Evolutionary conservation across 1,140 invertebrate genomes (phyloP), one percentile per base, ranked within the genome.

Genomic region (Lanistes nyassanus): DNA sequence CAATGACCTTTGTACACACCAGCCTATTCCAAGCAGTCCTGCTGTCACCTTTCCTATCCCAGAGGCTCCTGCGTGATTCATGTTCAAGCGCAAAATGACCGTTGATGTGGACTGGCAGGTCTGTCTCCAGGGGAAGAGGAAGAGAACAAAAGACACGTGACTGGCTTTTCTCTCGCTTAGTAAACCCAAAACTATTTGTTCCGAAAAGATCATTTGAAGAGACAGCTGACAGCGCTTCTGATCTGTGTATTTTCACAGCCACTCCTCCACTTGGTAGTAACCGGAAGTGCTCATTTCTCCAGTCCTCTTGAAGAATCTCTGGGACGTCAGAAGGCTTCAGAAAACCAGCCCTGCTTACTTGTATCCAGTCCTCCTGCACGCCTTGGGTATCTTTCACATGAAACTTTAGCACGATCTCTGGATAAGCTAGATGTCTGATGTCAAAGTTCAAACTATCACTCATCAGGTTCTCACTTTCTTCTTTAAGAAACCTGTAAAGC

Each of bases 21-120:
- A 68, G n/a, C 13, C 74, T 64, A 74, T 88, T 88, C 86, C 86
- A 88, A 11, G 77, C 60, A 58, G 78, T 79, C 66, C 76, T 81
- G 26, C 65, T 51, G 37, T 76, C 73, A 58, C 51, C 65, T 47
- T 81, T 68, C 29, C 37, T 64, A 16, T 80, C 68, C 85, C 86
- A 88, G 7, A 88, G 62, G 64, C 76, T 81, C 64, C 86, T 75
- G 69, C 87, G 79, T 16, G 84, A 76, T 76, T 87, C 87, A 69
- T 85, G 80, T 68, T 86, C 86, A 6, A 88, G 67, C 31, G 85
- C 85, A 83, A 88, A 88, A 72, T 87, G 83, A 2, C 85, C 87
- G 82, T 88, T 86, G n/a, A 88, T 79, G 60, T 88, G 81, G 36
- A 86, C 78, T 31, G 86, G 86, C n/a, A 88, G 66, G 23, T 81